Evolutionary conservation across 2,888 invertebrate genomes (phyloP).

Genomic region (Drymonia ruficornis): DNA sequence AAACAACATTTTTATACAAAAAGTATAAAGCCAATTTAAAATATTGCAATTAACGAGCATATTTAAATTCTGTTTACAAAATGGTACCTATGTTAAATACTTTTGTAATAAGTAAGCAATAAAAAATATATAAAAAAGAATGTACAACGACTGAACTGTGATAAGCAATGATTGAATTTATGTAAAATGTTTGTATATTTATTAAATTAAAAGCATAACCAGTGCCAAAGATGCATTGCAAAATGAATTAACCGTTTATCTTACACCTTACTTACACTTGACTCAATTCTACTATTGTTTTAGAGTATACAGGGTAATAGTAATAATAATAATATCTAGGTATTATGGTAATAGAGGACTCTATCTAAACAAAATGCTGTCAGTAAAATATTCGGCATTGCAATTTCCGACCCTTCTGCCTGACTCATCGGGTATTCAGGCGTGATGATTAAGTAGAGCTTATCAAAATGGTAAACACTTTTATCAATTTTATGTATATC

Average conservation of each 20-base stretch:
- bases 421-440: no score
- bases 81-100: slow-evolving; percentile 50
- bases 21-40: slow-evolving; percentile 6
- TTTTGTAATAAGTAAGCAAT: slow-evolving; percentile 52
- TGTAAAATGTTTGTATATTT: slow-evolving; percentile 62
- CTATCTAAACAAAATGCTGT: no score
- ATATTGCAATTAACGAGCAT: slow-evolving; percentile 19
- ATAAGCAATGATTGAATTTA: slow-evolving; percentile 66
- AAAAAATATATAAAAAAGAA: slow-evolving; percentile 70
- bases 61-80: slow-evolving; percentile 53
- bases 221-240: slow-evolving; percentile 82
- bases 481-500: no score
- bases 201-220: slow-evolving; percentile 75
- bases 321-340: no score
- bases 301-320: no score
- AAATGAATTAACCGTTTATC: slow-evolving; percentile 43
- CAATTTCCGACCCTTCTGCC: no score
- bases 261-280: slow-evolving; percentile 9
- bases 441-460: no score
- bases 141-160: slow-evolving; percentile 80
- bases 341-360: no score
- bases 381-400: no score
- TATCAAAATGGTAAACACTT: no score
- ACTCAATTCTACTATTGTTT: no score
- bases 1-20: slow-evolving; percentile 13